Percentiles rank a stretch among this genome's conserved stretches.
phyloP scores from a whole-genome alignment of 2,888 invertebrate genomes.

The Protula sp. region DNA sequence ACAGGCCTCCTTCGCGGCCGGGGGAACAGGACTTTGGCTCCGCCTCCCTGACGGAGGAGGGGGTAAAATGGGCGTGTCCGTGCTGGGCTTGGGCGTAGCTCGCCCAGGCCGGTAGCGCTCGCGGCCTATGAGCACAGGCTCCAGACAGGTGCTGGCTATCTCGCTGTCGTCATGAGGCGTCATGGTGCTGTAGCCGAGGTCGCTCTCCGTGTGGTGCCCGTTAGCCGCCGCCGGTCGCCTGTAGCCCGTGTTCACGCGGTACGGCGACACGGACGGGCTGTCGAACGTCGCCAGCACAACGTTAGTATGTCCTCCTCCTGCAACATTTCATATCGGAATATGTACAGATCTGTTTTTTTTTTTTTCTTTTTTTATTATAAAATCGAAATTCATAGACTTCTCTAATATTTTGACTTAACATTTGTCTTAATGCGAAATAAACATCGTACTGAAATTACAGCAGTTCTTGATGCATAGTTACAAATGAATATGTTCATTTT shows the following conservation, averaged over 20 bases:
- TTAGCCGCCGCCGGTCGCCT: conserved; percentile 57
- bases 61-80: conserved; percentile 30
- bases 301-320: conserved; percentile 50
- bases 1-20: not conserved
- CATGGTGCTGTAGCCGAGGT: conserved; percentile 71
- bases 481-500: no score
- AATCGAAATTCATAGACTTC: no score
- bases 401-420: no score
- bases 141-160: conserved; percentile 50
- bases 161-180: conserved; percentile 46
- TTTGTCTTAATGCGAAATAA: no score
- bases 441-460: no score
- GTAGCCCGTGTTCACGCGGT: conserved; percentile 77
- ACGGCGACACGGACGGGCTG: conserved; percentile 73
- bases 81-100: conserved; percentile 24
- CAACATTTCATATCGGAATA: no score
- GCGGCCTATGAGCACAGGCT: conserved; percentile 45
- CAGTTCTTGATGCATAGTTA: no score
- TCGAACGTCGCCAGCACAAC: conserved; percentile 50
- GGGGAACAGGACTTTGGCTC: conserved; percentile 47
- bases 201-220: conserved; percentile 67
- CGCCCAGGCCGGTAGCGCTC: conserved; percentile 43
- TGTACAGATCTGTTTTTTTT: no score
- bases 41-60: conserved; percentile 28
- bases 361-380: no score